Base-by-base conservation (phyloP, 2,797 vertebrate genomes). In the Falco naumanni region DNA sequence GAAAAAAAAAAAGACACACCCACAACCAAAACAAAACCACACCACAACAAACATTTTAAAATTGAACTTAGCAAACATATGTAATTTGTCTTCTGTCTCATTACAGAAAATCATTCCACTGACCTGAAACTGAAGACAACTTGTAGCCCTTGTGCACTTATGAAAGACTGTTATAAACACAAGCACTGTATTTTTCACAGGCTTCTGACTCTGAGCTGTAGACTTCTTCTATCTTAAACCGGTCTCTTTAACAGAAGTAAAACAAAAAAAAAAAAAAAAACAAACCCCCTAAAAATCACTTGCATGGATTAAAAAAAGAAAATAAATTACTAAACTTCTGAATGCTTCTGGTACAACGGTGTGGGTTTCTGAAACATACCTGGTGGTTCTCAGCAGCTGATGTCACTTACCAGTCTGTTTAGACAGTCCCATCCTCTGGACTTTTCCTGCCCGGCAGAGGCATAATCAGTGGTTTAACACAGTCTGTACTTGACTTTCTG, bases 271-370 rank as follows among this genome's bases (percentile, higher is more conserved):
- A 43, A 6, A 43, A 45, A 45, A 45, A 83, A 76, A 6, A n/a
- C n/a, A n/a, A n/a, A n/a, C n/a, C 0, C 41, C 0, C 2, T 69
- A 21, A 78, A 86, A 72, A 48, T 29, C 6, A 26, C 5, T 6
- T 65, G 9, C 54, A n/a, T 20, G 6, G 34, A 28, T 84, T 65
- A 4, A 10, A 64, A 66, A 69, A 43, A 9, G 8, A 43, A 43
- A 43, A 41, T 13, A 41, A 34, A 9, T 10, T 20, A 17, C 26
- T 41, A 9, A 61, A 45, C 14, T 82, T 81, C 9, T 39, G 26
- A 87, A 66, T 60, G 25, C 15, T 50, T 85, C 39, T 59, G 7
- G 25, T 63, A 24, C 24, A 63, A 45, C 60, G 26, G 5, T 33
- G n/a, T 45, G 9, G 29, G 16, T 34, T 75, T 76, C n/a, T 74